Conservation (phyloP, 2,113 vertebrate genomes). For the Corythaeola cristata region DNA sequence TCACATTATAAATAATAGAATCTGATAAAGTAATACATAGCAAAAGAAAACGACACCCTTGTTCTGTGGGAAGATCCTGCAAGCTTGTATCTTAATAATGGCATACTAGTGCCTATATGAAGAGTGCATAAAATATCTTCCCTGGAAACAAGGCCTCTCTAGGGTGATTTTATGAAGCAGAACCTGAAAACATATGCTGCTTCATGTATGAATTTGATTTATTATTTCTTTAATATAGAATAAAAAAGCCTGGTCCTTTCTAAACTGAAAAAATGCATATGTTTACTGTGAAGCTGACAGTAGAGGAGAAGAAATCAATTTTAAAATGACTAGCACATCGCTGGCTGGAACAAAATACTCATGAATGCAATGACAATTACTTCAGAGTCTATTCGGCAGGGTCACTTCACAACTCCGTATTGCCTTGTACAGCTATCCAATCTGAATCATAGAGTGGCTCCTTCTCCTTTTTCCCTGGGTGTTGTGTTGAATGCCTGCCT, state of each 20-base stretch:
- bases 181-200: neutral
- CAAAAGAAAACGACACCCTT: neutral
- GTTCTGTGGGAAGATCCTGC: neutral
- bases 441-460: neutral
- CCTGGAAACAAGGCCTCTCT: neutral
- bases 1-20: constrained; percentile 27
- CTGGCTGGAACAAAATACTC: neutral
- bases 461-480: neutral
- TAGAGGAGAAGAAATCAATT: neutral
- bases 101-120: neutral
- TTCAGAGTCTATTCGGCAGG: neutral
- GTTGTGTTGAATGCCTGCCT: neutral
- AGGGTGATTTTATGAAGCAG: neutral
- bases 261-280: neutral
- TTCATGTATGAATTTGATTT: neutral
- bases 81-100: neutral
- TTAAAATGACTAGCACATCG: neutral
- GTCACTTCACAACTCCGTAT: neutral
- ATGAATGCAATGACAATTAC: neutral
- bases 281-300: neutral
- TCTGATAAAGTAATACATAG: neutral
- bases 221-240: neutral
- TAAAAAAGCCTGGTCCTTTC: neutral
- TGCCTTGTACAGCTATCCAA: neutral
- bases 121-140: neutral